A percentile compares a stretch with the other conserved stretches of the same genome.
Evolutionary conservation across 2,888 invertebrate genomes (phyloP).

Genomic region (Leptinotarsa haldemani): DNA sequence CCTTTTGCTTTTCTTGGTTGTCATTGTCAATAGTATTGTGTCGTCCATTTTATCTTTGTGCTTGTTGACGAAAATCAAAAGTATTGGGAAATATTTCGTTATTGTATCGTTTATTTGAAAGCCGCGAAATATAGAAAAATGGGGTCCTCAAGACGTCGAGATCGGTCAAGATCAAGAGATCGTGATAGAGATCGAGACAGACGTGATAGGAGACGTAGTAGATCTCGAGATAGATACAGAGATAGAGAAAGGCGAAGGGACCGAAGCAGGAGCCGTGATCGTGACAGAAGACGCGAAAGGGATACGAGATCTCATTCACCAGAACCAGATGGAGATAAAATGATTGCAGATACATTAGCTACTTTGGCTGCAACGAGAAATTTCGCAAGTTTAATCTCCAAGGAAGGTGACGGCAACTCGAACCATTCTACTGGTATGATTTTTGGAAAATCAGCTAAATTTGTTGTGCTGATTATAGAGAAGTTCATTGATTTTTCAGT

Average conservation of each 20-base stretch:
- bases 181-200: constrained; percentile 61
- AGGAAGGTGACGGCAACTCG: constrained; percentile 59
- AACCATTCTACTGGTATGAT: constrained; percentile 57
- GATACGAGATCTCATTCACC: constrained; percentile 52
- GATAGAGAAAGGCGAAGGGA: constrained; percentile 59
- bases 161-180: constrained; percentile 53
- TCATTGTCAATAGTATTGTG: neutral
- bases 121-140: constrained; percentile 55
- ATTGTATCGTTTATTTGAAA: neutral
- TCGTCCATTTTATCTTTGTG: neutral
- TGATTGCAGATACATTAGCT: constrained; percentile 68
- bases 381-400: constrained; percentile 66
- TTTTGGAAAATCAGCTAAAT: neutral
- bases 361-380: constrained; percentile 67
- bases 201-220: constrained; percentile 57
- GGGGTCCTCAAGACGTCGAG: constrained; percentile 70
- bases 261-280: constrained; percentile 61
- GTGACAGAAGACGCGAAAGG: constrained; percentile 57
- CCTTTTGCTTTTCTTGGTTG: neutral
- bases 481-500: too few species aligned
- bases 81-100: neutral
- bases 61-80: neutral
- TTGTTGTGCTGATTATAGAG: too few species aligned
- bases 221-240: constrained; percentile 59
- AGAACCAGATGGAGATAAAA: constrained; percentile 65